A percentile compares a stretch with the other conserved stretches of the same genome.
These are phyloP conservation scores for Ecliptopera silaceata DNA, from an alignment of 2,888 invertebrate species.

Conservation along the genomic window DNA sequence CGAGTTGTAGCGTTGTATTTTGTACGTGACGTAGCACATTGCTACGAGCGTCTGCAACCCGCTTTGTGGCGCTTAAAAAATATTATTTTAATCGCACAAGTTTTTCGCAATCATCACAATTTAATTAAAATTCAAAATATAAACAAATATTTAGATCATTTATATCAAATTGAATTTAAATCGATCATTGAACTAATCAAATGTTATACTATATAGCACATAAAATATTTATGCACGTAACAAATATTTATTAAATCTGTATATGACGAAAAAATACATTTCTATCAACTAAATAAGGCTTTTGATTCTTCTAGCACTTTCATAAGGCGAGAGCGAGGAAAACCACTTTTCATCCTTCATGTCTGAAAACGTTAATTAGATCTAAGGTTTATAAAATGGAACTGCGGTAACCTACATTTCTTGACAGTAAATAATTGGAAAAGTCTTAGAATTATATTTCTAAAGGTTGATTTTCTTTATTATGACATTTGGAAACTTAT, in stretches of 20 bases:
- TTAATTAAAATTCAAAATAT: too few relatives aligned
- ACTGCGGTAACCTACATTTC: conserved; percentile 21
- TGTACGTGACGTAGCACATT: neutral
- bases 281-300: neutral
- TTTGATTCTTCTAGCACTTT: conserved; percentile 1
- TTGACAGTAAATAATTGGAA: conserved; percentile 22
- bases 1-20: neutral
- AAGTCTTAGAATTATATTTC: conserved; percentile 5
- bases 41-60: neutral
- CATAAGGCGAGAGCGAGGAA: conserved; percentile 10
- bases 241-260: too few relatives aligned
- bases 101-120: neutral
- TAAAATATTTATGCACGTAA: too few relatives aligned
- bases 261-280: neutral
- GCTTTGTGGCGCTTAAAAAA: neutral
- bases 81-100: conserved; percentile 1
- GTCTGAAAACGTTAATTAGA: conserved; percentile 10
- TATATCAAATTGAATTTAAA: too few relatives aligned
- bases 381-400: conserved; percentile 23
- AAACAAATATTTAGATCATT: too few relatives aligned
- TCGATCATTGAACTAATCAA: too few relatives aligned
- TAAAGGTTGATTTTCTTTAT: conserved; percentile 4
- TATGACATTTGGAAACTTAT: neutral
- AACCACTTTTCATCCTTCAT: conserved; percentile 19
- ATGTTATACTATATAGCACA: too few relatives aligned